A percentile compares a stretch with the other conserved stretches of the same genome.
Conservation (phyloP, 2,888 invertebrate genomes). For the Agrotis segetum region DNA sequence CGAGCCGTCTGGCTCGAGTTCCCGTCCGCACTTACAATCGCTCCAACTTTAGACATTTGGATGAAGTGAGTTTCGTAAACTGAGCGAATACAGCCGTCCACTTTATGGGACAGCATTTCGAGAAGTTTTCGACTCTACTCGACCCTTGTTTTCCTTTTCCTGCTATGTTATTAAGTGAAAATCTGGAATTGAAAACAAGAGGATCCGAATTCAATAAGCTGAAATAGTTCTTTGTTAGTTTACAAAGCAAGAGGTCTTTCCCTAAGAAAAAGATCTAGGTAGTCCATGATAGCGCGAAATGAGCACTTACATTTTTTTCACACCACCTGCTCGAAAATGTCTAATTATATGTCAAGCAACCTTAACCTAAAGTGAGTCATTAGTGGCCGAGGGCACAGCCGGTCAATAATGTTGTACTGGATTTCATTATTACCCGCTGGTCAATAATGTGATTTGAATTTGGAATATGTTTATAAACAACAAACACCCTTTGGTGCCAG, state of each 20-base stretch:
- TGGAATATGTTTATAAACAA: too few species aligned
- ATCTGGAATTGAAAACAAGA: conserved; percentile 22
- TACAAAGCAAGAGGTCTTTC: neutral
- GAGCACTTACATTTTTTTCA: neutral
- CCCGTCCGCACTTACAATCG: conserved; percentile 21
- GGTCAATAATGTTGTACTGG: too few species aligned
- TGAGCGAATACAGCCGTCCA: conserved; percentile 29
- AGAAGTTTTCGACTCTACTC: conserved; percentile 36
- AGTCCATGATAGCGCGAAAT: neutral
- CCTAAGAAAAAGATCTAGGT: neutral
- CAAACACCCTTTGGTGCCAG: too few species aligned
- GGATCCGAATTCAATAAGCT: neutral
- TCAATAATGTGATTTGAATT: too few species aligned
- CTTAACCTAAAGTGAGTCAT: too few species aligned
- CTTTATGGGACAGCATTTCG: conserved; percentile 35
- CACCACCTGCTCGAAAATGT: too few species aligned
- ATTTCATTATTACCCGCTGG: too few species aligned
- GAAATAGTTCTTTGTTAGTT: conserved; percentile 7
- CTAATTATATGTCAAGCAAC: too few species aligned
- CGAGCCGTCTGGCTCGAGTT: conserved; percentile 8
- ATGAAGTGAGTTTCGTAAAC: conserved; percentile 44
- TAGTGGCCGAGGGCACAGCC: too few species aligned
- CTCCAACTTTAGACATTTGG: conserved; percentile 54
- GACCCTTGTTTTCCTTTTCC: conserved; percentile 35
- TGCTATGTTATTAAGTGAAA: conserved; percentile 16